phyloP scores from a whole-genome alignment of 2,888 invertebrate genomes.

The Tanytarsus gracilentus region DNA sequence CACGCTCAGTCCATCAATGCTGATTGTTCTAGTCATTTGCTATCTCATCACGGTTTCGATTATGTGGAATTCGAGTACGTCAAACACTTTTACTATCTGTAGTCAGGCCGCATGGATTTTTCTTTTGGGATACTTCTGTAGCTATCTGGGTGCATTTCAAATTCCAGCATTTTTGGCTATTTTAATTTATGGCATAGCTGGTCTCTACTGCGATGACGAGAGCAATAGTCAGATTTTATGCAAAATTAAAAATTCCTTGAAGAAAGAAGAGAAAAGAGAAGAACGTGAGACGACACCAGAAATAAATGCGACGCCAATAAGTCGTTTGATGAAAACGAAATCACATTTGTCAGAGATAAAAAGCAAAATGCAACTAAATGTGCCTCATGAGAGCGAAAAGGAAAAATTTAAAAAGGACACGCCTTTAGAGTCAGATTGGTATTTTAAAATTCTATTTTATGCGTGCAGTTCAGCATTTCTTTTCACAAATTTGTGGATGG shows the following conservation, averaged over 20 bases:
- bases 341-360: constrained; percentile 23
- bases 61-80: constrained; percentile 66
- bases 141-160: constrained; percentile 64
- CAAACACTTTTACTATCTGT: constrained; percentile 54
- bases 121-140: constrained; percentile 64
- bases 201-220: constrained; percentile 47
- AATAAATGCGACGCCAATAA: background rate
- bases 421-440: constrained; percentile 55
- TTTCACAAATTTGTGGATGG: constrained; percentile 77
- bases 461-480: constrained; percentile 73
- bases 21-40: constrained; percentile 54
- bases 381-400: background rate
- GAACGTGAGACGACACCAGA: background rate
- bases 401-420: constrained; percentile 38
- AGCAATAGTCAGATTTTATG: background rate
- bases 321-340: background rate
- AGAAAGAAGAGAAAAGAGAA: background rate
- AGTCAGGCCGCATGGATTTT: constrained; percentile 69
- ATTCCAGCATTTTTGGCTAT: constrained; percentile 63
- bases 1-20: constrained; percentile 44
- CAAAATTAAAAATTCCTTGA: background rate
- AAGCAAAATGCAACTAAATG: constrained; percentile 10
- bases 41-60: constrained; percentile 63
- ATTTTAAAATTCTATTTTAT: constrained; percentile 70
- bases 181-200: constrained; percentile 56